phyloP scores from a whole-genome alignment of 92 coral and sea anemone genomes.

The Phenganax subtilis region DNA sequence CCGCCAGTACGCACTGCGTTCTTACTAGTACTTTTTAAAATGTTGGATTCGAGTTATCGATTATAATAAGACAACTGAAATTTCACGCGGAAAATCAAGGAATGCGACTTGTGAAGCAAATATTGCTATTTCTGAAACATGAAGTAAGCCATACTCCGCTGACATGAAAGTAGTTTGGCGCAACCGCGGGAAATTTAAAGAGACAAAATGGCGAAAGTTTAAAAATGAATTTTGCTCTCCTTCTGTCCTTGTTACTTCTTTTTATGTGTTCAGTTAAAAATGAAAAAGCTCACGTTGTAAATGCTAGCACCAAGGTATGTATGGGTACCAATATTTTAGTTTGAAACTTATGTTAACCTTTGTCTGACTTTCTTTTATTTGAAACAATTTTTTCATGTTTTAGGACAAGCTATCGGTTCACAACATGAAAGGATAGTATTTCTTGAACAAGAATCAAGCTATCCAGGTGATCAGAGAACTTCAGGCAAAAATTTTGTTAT shows the following conservation, averaged over 20 bases:
- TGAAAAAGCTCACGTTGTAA: conserved; percentile 1
- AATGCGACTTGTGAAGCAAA: too few species aligned
- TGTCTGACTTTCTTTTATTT: background rate
- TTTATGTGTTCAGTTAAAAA: background rate
- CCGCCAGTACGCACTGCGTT: too few species aligned
- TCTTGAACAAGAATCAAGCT: conserved; percentile 67
- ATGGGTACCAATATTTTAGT: background rate
- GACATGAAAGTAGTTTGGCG: background rate
- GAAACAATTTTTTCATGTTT: background rate
- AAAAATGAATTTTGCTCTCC: background rate
- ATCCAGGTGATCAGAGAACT: conserved; percentile 53
- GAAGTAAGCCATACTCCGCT: background rate
- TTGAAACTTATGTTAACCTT: background rate
- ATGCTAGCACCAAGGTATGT: conserved; percentile 13
- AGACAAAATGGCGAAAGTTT: conserved; percentile 21
- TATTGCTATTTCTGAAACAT: background rate
- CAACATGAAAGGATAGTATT: conserved; percentile 56
- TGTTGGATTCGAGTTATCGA: too few species aligned
- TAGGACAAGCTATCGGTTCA: conserved; percentile 67
- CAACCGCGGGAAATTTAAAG: conserved; percentile 11
- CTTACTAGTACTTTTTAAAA: too few species aligned
- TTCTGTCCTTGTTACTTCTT: background rate
- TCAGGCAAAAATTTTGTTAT: too few species aligned
- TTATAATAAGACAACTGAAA: too few species aligned
- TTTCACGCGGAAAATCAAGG: too few species aligned